A percentile compares a stretch with the other conserved stretches of the same genome.
phyloP scores from a whole-genome alignment of 1,140 invertebrate genomes.

The Pomacea maculata region DNA sequence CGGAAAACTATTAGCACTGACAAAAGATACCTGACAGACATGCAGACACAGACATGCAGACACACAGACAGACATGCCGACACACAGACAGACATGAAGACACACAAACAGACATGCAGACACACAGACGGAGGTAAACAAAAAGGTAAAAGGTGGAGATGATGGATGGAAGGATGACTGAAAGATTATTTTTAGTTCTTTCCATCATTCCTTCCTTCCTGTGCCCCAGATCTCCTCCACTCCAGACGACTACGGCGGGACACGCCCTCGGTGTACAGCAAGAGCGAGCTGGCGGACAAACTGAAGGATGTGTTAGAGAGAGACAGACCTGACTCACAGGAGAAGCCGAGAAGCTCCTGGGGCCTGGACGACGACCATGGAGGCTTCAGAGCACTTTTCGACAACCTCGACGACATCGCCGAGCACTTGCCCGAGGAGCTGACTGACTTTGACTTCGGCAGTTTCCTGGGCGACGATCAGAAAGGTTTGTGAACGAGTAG shows the following conservation, averaged over 20 bases:
- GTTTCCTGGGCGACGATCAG: background rate
- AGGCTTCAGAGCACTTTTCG: background rate
- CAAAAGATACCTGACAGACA: too few species aligned
- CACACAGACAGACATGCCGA: background rate
- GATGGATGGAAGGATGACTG: background rate
- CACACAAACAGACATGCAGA: background rate
- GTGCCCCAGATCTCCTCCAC: background rate
- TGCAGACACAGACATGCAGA: constrained; percentile 1
- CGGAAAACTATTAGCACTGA: background rate
- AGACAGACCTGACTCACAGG: constrained; percentile 3
- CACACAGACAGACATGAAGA: background rate
- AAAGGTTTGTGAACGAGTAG: background rate
- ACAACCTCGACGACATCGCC: constrained; percentile 6
- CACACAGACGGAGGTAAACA: background rate
- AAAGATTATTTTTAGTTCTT: background rate
- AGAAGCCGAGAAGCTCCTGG: background rate
- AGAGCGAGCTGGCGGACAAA: constrained; percentile 6
- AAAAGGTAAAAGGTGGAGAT: background rate
- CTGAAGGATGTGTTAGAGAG: constrained; percentile 12
- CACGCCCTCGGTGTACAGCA: background rate
- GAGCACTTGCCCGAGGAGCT: constrained; percentile 8
- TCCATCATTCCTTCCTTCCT: background rate
- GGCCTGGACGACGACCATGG: background rate
- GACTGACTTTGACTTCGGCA: background rate
- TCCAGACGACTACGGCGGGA: background rate